A percentile compares a stretch with the other conserved stretches of the same genome.
phyloP scores from a whole-genome alignment of 2,888 invertebrate genomes.

The Habrosyne pyritoides region DNA sequence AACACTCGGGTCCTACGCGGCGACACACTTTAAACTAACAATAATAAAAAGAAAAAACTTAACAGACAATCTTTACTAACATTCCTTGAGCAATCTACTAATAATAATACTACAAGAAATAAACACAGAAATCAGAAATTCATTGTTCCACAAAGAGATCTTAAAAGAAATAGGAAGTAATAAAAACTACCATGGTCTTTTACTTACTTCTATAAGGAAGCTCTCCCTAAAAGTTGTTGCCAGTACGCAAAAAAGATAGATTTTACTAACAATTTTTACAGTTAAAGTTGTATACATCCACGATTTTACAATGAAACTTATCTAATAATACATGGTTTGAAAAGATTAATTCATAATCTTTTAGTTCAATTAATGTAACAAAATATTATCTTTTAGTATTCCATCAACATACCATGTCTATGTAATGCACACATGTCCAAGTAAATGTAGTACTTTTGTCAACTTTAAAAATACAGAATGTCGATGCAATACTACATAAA shows the following conservation, averaged over 20 bases:
- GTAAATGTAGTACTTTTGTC: neutral
- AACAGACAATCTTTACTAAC: constrained; percentile 42
- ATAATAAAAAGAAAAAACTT: constrained; percentile 40
- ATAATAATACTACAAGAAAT: constrained; percentile 34
- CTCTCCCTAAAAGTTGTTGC: constrained; percentile 42
- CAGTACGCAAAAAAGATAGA: constrained; percentile 39
- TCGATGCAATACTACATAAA: neutral
- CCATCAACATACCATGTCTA: neutral
- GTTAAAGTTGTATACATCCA: constrained; percentile 32
- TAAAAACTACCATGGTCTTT: constrained; percentile 39
- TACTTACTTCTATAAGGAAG: constrained; percentile 45
- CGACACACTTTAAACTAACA: constrained; percentile 34
- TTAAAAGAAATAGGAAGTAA: constrained; percentile 45
- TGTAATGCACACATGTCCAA: neutral
- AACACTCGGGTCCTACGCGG: constrained; percentile 39
- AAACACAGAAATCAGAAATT: constrained; percentile 52
- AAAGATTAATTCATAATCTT: constrained; percentile 16
- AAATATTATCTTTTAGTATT: neutral
- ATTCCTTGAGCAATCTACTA: constrained; percentile 68
- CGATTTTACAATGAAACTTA: constrained; percentile 54
- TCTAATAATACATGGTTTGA: constrained; percentile 42
- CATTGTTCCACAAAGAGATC: constrained; percentile 66
- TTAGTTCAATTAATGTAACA: neutral
- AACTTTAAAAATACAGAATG: neutral
- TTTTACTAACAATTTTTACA: constrained; percentile 55